Evolutionary conservation across 2,888 invertebrate species (phyloP).

Genomic region (Incurvaria masculella): DNA sequence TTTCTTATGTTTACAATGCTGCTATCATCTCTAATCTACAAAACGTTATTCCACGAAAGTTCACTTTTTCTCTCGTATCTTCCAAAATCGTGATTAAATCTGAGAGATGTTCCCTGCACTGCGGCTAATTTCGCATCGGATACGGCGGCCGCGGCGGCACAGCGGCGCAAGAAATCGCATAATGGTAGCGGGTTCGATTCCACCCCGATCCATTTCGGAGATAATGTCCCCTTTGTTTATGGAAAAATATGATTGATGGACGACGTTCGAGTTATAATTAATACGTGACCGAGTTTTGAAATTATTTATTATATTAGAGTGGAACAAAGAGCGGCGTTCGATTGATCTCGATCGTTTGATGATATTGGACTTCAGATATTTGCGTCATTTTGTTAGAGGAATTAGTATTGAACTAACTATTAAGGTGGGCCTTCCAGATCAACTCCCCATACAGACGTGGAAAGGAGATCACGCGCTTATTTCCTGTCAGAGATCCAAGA

Average conservation of each 20-base stretch:
- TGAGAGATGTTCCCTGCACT: neutral
- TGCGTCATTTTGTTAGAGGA: no score
- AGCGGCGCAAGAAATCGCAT: constrained; percentile 8
- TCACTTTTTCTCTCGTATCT: neutral
- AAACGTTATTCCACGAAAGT: neutral
- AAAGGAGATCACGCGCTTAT: no score
- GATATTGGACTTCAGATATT: no score
- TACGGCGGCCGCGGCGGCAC: neutral
- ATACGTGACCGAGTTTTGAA: constrained; percentile 26
- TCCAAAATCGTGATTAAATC: neutral
- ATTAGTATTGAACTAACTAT: no score
- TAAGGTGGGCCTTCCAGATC: no score
- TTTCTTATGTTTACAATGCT: neutral
- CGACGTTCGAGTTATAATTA: constrained; percentile 38
- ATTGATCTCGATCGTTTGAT: neutral
- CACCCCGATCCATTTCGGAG: constrained; percentile 31
- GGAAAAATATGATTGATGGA: constrained; percentile 45
- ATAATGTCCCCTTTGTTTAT: constrained; percentile 32
- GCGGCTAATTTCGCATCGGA: neutral
- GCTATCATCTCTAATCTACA: no score
- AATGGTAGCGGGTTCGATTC: constrained; percentile 7
- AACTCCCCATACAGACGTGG: no score
- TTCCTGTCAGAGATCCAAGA: no score
- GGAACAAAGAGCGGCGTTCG: neutral
- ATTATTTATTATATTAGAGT: neutral